Evolutionary conservation across 2,888 invertebrate genomes (phyloP).

Genomic region (Andrena haemorrhoa): DNA sequence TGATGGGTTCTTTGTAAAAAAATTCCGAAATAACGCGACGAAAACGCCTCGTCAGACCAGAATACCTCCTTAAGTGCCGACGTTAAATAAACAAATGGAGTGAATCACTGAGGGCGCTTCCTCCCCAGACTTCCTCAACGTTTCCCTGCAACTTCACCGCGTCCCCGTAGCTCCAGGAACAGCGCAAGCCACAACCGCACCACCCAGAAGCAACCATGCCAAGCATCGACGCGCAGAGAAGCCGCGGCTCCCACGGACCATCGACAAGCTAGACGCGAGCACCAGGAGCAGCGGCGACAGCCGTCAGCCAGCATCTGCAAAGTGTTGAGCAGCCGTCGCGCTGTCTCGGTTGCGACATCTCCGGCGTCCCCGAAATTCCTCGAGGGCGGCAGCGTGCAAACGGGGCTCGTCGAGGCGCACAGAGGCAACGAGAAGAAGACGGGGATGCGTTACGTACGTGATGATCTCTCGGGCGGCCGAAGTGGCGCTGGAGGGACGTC

Average conservation of each 20-base stretch:
- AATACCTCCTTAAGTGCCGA: too few relatives aligned
- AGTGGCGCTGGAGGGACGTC: constrained; percentile 25
- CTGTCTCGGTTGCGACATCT: neutral
- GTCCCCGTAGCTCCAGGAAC: too few relatives aligned
- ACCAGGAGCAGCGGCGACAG: neutral
- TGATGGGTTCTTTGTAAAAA: too few relatives aligned
- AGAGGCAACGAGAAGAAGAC: too few relatives aligned
- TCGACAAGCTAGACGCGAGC: neutral
- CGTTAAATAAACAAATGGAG: too few relatives aligned
- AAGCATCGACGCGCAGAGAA: neutral
- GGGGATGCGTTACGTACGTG: constrained; percentile 31
- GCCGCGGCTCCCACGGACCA: neutral
- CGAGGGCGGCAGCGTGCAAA: constrained; percentile 4
- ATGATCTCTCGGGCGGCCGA: constrained; percentile 28
- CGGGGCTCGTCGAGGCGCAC: too few relatives aligned
- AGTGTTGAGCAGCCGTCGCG: neutral
- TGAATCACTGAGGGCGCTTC: too few relatives aligned
- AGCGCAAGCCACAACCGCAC: too few relatives aligned
- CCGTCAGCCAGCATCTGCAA: neutral
- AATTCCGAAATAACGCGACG: too few relatives aligned
- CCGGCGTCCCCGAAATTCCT: constrained; percentile 14
- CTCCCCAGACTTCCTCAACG: too few relatives aligned
- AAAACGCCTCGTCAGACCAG: too few relatives aligned
- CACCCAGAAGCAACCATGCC: neutral
- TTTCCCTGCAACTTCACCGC: too few relatives aligned